Percentiles rank a stretch among this genome's conserved stretches.
phyloP scores from a whole-genome alignment of 2,797 vertebrate genomes.

The Okamejei kenojei region DNA sequence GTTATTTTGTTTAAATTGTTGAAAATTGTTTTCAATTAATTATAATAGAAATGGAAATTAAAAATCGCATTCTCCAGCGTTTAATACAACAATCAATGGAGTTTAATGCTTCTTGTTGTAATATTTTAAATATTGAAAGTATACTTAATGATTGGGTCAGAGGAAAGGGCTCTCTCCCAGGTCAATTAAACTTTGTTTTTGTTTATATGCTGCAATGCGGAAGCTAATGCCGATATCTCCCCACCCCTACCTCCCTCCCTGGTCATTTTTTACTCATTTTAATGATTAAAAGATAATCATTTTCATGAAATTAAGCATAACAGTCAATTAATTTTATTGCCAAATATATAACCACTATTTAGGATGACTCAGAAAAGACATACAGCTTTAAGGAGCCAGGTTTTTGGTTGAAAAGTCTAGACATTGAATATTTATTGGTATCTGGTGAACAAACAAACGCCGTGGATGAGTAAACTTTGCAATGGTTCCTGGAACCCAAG shows the following conservation, averaged over 20 bases:
- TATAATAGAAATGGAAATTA: not conserved
- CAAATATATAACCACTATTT: not conserved
- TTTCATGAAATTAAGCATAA: not conserved
- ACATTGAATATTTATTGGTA: not conserved
- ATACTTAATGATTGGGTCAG: constrained; percentile 8
- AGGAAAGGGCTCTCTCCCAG: not conserved
- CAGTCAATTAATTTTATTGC: not conserved
- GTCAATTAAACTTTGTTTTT: not conserved
- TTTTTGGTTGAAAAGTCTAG: not conserved
- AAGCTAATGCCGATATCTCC: not conserved
- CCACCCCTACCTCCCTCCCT: too few relatives aligned
- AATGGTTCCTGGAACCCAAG: not conserved
- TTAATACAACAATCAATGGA: not conserved
- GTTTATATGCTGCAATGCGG: not conserved
- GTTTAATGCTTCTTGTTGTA: not conserved
- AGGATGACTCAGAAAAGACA: not conserved
- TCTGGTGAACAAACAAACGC: not conserved
- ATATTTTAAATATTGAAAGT: not conserved
- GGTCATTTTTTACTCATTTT: not conserved
- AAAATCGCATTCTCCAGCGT: not conserved
- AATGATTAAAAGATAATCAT: not conserved
- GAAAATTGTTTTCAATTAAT: constrained; percentile 1
- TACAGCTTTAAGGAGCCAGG: not conserved
- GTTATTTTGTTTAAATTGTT: constrained; percentile 15
- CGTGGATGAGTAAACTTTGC: not conserved